Base-by-base conservation (phyloP, 1,140 invertebrate species). In the Saccostrea glomerata region DNA sequence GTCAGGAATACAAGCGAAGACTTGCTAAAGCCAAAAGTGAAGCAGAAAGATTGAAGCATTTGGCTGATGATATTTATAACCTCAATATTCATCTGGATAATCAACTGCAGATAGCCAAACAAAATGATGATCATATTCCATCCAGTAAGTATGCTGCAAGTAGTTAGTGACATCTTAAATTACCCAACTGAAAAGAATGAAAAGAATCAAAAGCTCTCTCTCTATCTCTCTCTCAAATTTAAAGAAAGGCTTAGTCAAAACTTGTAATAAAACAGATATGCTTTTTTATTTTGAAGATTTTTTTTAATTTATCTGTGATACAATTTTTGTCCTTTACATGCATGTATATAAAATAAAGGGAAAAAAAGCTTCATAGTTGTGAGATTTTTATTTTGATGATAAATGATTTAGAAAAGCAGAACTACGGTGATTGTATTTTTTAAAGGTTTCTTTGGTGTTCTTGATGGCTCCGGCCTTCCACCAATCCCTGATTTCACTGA, bases 401-500 rank as follows among this genome's bases (percentile, higher is more conserved):
- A 47, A 47, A 47, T 47, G 47, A 7, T 47, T 47, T 6, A 9
- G 9, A 7, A 2, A 47, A 7, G 47, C 47, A 47, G 9, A 47
- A 47, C 47, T 47, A 6, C 47, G 6, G 5, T 47, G 9, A 9
- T 7, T 47, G 47, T 47, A 1, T 7, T 47, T 47, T 15, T 30
- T 55, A 3, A 40, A 91, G 90, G 87, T 84, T 91, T 91, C 58
- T 91, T 91, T 89, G 90, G 90, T 7, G 58, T 82, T 17, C n/a
- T 30, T 20, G 88, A 86, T 30, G 66, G 58, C 7, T 25, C 15
- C n/a, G 86, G 82, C 25, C 20, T 84, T 7, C 90, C 90, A 5
- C 91, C 92, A 17, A 85, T 91, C 6, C 92, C 92, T 23, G 66
- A 87, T 47, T 91, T 91, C 84, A 82, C 91, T 20, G 86, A 86